Conservation (phyloP, 2,113 vertebrate genomes). For the Psephotus haematonotus region DNA sequence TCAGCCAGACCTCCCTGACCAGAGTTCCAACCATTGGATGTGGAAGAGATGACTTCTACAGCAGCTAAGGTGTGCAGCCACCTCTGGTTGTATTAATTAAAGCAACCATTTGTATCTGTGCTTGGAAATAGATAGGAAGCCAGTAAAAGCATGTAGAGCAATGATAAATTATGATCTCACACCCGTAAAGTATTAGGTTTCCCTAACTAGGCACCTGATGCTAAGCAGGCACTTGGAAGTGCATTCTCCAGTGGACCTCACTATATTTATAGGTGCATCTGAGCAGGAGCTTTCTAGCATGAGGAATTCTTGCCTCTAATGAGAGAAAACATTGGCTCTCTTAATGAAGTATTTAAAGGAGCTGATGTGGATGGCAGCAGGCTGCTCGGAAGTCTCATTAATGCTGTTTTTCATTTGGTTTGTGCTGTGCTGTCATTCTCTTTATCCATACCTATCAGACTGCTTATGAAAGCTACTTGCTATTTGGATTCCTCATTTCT, state of each 20-base stretch:
- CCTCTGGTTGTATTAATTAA: not conserved
- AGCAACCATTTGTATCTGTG: not conserved
- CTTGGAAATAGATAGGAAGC: not conserved
- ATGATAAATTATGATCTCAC: not conserved
- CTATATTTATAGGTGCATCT: not conserved
- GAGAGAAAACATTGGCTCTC: not conserved
- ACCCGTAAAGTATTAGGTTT: not conserved
- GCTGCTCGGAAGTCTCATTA: not conserved
- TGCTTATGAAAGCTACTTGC: not conserved
- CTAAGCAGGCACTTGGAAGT: not conserved
- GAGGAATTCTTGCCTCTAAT: not conserved
- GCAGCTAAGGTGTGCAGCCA: not conserved
- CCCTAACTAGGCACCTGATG: not conserved
- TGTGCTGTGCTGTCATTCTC: not conserved
- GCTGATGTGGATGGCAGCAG: not conserved
- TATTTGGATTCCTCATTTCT: not conserved
- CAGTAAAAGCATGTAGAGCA: not conserved
- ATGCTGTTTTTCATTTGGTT: not conserved
- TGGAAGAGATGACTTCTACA: not conserved
- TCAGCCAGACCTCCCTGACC: not conserved
- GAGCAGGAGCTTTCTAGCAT: not conserved
- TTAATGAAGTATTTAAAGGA: not conserved
- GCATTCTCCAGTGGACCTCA: not conserved
- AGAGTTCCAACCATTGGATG: fast-evolving
- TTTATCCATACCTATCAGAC: not conserved